Conservation (phyloP, 2,888 invertebrate species). For the Melinaea menophilus region DNA sequence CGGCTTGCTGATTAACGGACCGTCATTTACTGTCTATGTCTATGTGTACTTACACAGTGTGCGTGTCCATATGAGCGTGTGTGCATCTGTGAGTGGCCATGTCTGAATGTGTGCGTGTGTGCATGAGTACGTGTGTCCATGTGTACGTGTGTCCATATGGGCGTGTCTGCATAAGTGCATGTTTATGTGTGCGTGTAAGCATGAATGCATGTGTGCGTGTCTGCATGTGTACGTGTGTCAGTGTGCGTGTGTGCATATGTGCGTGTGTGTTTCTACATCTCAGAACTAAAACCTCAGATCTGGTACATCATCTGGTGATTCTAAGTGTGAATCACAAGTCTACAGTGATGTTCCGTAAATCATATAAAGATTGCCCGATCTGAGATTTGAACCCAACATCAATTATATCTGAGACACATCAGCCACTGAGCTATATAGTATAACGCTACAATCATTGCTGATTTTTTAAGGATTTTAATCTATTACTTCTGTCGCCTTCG, state of each 20-base stretch:
- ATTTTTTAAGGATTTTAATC: no score
- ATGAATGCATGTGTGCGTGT: not conserved
- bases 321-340: no score
- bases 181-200: not conserved
- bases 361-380: no score
- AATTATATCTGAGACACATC: not conserved
- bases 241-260: not conserved
- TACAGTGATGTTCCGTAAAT: no score
- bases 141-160: not conserved
- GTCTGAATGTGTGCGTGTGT: no score
- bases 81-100: not conserved
- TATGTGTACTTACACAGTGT: not conserved
- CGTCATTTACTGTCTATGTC: no score
- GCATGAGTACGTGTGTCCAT: not conserved
- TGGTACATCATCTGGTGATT: no score
- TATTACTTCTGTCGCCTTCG: no score
- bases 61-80: not conserved
- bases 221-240: not conserved
- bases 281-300: not conserved
- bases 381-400: no score
- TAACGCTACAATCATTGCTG: no score
- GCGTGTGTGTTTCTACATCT: not conserved
- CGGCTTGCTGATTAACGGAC: conserved; percentile 43
- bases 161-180: no score
- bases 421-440: not conserved